phyloP scores from a whole-genome alignment of 2,797 vertebrate genomes.

The Brotula barbata region DNA sequence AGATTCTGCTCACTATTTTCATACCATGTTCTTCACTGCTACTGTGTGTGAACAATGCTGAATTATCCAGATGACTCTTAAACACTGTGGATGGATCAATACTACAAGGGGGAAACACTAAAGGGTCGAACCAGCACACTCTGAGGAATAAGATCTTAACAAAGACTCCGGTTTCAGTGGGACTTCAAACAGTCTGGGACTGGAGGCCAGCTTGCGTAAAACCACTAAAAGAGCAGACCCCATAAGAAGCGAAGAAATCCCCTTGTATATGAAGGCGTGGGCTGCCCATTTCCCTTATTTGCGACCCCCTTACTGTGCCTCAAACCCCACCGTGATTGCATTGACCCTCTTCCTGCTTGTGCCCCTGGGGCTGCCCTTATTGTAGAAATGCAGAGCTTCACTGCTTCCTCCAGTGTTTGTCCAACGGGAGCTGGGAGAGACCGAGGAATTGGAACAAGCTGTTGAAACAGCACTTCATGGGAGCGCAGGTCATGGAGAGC shows the following conservation, averaged over 20 bases:
- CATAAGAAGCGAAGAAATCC: conserved; percentile 62
- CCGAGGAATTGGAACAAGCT: conserved; percentile 76
- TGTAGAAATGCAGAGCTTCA: conserved; percentile 63
- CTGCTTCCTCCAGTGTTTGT: conserved; percentile 72
- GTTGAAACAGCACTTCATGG: conserved; percentile 76
- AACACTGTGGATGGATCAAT: conserved; percentile 30
- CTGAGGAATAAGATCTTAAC: conserved; percentile 33
- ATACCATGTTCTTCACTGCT: conserved; percentile 24
- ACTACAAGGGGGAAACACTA: conserved; percentile 50
- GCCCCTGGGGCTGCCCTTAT: conserved; percentile 64
- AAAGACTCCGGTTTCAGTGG: conserved; percentile 54
- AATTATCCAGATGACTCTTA: conserved; percentile 35
- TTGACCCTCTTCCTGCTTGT: conserved; percentile 70
- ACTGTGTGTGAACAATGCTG: conserved; percentile 52
- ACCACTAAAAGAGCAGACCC: conserved; percentile 53
- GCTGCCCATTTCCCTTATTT: conserved; percentile 59
- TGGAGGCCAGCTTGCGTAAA: conserved; percentile 54
- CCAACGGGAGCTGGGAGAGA: conserved; percentile 58
- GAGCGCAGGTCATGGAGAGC: conserved; percentile 63
- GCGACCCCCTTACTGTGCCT: conserved; percentile 56
- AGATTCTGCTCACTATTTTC: conserved; percentile 40
- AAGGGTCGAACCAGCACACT: conserved; percentile 25
- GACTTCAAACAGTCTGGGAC: conserved; percentile 52
- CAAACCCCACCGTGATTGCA: conserved; percentile 68
- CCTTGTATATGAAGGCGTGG: conserved; percentile 54